Base-by-base conservation (phyloP, 2,888 invertebrate species). In the Aplocera efformata region DNA sequence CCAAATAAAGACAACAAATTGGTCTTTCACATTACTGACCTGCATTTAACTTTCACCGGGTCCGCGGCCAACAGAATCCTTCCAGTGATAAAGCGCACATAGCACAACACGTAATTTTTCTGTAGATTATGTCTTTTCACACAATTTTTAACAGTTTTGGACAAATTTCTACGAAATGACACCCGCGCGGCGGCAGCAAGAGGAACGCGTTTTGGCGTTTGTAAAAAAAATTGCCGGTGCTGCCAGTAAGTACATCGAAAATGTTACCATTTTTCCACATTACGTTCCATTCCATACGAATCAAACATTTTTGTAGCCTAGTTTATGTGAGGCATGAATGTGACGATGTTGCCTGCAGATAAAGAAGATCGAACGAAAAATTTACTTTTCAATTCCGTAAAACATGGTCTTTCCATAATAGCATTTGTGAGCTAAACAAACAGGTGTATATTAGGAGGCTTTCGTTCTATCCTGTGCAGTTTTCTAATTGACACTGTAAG, bases 1-100 rank as follows among this genome's bases (percentile, higher is more conserved):
- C 85, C 79, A 83, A 85, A 82, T 85, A 81, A 76, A 85, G 83
- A 65, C 74, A 79, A 74, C 67, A 67, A 73, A 72, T 70, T 73
- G 74, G 58, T 69, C 60, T 55, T 47, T 53, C 59, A 48, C 43
- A 41, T 42, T 56, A 64, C 63, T 80, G 70, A 86, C 85, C 84
- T 82, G 69, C 71, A 66, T 70, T 49, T 50, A 52, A 56, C 57
- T 62, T 61, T 60, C 50, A 56, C 62, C 44, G 52, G 60, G 55
- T 56, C 66, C 53, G 58, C 56, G 56, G 56, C 48, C 48, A 55
- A 48, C 48, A 52, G 63, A 60, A 59, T 48, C 60, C 58, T 59
- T 72, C 69, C 72, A 75, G 77, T 76, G 68, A 72, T 73, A 71
- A 50, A 70, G 53, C 63, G 50, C 63, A 67, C 68, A 65, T 59